Evolutionary conservation across 2,113 vertebrate species (phyloP).

Genomic region (Vidua macroura): DNA sequence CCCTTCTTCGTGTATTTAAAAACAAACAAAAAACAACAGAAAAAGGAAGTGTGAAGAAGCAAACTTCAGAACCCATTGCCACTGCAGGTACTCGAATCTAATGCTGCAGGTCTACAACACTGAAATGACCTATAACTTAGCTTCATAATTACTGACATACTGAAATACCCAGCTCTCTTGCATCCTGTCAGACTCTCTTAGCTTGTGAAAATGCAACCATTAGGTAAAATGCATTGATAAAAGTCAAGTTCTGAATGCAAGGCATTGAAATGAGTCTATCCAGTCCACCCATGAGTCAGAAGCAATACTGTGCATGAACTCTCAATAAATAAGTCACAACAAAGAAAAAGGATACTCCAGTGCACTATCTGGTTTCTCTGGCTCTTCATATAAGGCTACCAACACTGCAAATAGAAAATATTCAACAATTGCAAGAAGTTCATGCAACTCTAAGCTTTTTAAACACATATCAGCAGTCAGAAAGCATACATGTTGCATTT

Average conservation of each 20-base stretch:
- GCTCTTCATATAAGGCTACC: conserved; percentile 92
- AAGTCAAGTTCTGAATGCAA: neutral
- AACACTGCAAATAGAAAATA: conserved; percentile 81
- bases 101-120: neutral
- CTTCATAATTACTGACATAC: neutral
- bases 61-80: neutral
- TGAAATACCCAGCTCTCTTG: neutral
- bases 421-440: conserved; percentile 49
- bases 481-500: neutral
- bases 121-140: neutral
- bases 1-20: neutral
- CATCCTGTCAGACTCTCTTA: neutral
- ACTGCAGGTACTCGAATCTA: neutral
- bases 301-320: neutral
- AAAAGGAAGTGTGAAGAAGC: neutral
- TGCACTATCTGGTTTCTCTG: conserved; percentile 90
- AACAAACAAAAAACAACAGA: neutral
- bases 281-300: neutral
- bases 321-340: neutral
- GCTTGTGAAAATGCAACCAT: neutral
- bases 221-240: neutral
- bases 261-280: neutral
- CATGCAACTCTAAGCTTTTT: neutral
- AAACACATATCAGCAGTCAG: neutral
- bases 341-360: conserved; percentile 92